Evolutionary conservation across 1,140 invertebrate species (phyloP), one percentile per base, ranked within the genome.

Genomic region (Aphidius gifuensis): DNA sequence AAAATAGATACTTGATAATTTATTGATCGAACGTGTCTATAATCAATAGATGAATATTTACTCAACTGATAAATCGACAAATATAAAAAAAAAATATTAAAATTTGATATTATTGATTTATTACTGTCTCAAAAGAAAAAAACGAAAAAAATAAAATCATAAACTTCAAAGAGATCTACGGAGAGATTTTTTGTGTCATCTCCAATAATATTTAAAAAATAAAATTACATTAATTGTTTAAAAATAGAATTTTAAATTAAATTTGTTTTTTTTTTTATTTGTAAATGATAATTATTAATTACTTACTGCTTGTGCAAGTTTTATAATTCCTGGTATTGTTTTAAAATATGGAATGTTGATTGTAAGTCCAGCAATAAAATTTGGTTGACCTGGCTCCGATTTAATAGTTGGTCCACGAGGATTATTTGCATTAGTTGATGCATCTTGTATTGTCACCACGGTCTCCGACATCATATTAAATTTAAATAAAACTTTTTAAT

Each of bases 321-420:
- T 85, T n/a, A 84, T 51, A 51, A 84, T 79, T 51, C 84, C 84
- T 8, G 83, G 82, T 69, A 82, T 71, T 32, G 82, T 79, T 54
- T 66, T 75, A 71, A 84, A 84, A 69, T 85, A 83, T 32, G 67
- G 60, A 9, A 79, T 61, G 66, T 84, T 84, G 9, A 84, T 32
- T 55, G 68, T 72, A 39, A 84, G 71, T 65, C 75, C 76, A 11
- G 74, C 69, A 21, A 82, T 57, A n/a, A 69, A 64, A 38, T 67
- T 64, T 23, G 69, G 65, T 58, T 74, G 74, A 65, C 76, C 74
- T 46, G 73, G 74, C 62, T 76, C 68, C 38, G 71, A 67, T 66
- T 77, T 74, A 47, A 74, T 70, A 42, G 69, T 72, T 23, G 74
- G 70, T 50, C 64, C 61, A 21, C 71, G 68, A 21, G 69, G 73